Evolutionary conservation across 1,140 invertebrate species (phyloP).

Genomic region (Drosophila melanogaster): Release_6_plus_ISO1_MT NC_004354.4:4899501-4900000

Average conservation of each 20-base stretch:
- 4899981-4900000: conserved; percentile 56
- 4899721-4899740: no score
- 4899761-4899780: no score
- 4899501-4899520: neutral
- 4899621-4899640: conserved; percentile 74
- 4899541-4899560: conserved; percentile 21
- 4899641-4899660: conserved; percentile 57
- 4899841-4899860: no score
- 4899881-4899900: neutral
- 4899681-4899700: neutral
- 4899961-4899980: conserved; percentile 71
- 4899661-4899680: conserved; percentile 22
- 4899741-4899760: no score
- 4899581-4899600: conserved; percentile 72
- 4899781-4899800: no score
- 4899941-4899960: conserved; percentile 38
- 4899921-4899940: no score
- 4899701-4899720: neutral
- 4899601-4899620: conserved; percentile 75
- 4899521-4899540: neutral
- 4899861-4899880: no score
- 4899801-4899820: no score
- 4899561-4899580: conserved; percentile 3
- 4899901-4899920: neutral
- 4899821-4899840: no score